A percentile compares a stretch with the other conserved stretches of the same genome.
Conservation (phyloP, 2,888 invertebrate species). For the Drymonia ruficornis region DNA sequence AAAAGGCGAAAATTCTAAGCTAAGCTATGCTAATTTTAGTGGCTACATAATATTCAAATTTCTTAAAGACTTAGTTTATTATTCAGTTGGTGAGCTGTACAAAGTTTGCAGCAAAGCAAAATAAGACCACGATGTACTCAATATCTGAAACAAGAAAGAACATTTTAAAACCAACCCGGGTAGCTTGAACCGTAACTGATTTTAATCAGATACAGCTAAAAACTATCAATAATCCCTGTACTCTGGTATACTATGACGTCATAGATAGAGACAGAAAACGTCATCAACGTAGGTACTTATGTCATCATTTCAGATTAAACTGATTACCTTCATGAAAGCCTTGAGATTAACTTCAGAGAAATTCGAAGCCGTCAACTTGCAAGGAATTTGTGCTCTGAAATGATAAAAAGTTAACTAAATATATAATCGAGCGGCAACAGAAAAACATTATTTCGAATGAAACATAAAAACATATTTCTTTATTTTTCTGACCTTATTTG, state of each 20-base stretch:
- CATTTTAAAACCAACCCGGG: not conserved
- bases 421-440: too few species aligned
- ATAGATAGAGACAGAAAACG: too few species aligned
- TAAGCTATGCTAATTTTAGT: too few species aligned
- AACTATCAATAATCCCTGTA: too few species aligned
- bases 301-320: too few species aligned
- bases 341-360: slow-evolving; percentile 62
- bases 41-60: too few species aligned
- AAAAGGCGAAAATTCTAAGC: too few species aligned
- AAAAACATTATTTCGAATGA: not conserved
- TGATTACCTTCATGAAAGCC: slow-evolving; percentile 49
- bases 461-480: not conserved
- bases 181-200: too few species aligned
- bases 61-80: not conserved
- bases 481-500: slow-evolving; percentile 46
- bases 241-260: too few species aligned
- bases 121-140: slow-evolving; percentile 58
- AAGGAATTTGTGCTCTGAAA: slow-evolving; percentile 57
- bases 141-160: slow-evolving; percentile 44
- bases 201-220: too few species aligned
- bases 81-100: slow-evolving; percentile 23
- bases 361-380: slow-evolving; percentile 58
- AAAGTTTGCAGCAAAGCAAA: slow-evolving; percentile 54
- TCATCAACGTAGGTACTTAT: too few species aligned
- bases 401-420: slow-evolving; percentile 7